A percentile compares a stretch with the other conserved stretches of the same genome.
Evolutionary conservation across 2,113 vertebrate genomes (phyloP).

Genomic region (Sardina pilchardus): DNA sequence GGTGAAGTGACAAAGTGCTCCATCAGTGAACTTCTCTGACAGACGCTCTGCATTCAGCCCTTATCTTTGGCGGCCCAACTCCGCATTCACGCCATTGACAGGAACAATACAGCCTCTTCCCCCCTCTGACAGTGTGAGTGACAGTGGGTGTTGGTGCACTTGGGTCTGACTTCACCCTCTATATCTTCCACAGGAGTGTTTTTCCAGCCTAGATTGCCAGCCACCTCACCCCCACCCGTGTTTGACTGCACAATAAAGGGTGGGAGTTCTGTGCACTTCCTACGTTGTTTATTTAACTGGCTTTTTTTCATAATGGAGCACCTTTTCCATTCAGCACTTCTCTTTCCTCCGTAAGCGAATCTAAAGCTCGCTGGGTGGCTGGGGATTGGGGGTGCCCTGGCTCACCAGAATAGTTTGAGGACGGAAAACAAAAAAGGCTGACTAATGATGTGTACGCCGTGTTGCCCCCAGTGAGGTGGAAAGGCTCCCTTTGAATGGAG

Average conservation of each 20-base stretch:
- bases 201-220: constrained; percentile 69
- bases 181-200: constrained; percentile 70
- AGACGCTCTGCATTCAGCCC: constrained; percentile 68
- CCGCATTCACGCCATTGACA: constrained; percentile 75
- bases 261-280: constrained; percentile 71
- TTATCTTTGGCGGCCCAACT: constrained; percentile 75
- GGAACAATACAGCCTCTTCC: constrained; percentile 77
- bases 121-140: constrained; percentile 68
- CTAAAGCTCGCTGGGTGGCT: constrained; percentile 44
- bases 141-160: constrained; percentile 76
- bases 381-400: constrained; percentile 25
- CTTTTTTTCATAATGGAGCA: constrained; percentile 68
- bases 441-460: constrained; percentile 44
- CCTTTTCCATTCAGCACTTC: constrained; percentile 60
- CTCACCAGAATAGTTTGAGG: not conserved
- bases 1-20: constrained; percentile 67
- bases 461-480: constrained; percentile 47
- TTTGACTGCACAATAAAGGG: constrained; percentile 72
- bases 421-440: constrained; percentile 44
- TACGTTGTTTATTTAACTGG: constrained; percentile 70
- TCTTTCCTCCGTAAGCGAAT: constrained; percentile 66
- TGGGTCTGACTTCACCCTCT: constrained; percentile 73
- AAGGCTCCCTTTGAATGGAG: constrained; percentile 36
- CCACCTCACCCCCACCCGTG: constrained; percentile 20
- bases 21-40: constrained; percentile 64